phyloP scores from a whole-genome alignment of 2,113 vertebrate species.

The Phylloscopus whistleri region DNA sequence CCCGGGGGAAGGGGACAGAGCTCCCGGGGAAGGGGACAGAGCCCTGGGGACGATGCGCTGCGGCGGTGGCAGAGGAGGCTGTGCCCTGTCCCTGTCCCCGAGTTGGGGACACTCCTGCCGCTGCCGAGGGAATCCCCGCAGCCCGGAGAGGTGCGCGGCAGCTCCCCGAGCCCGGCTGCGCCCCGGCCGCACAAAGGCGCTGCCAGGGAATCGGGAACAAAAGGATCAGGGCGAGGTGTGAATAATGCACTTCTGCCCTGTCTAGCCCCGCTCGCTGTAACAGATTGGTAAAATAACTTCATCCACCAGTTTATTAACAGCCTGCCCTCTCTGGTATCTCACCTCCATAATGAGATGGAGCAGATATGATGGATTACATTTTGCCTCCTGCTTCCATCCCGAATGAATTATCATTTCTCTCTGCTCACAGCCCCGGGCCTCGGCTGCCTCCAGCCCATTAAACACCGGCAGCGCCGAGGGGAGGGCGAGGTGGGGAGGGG shows the following conservation, averaged over 20 bases:
- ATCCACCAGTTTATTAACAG: slow-evolving; percentile 69
- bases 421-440: slow-evolving; percentile 2
- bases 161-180: background rate
- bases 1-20: no score
- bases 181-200: background rate
- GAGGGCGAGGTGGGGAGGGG: no score
- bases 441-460: slow-evolving; percentile 57
- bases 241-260: slow-evolving; percentile 50
- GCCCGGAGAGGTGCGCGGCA: accelerated
- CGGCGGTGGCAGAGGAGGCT: accelerated
- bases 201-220: slow-evolving; percentile 13
- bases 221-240: slow-evolving; percentile 50
- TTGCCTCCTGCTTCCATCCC: slow-evolving; percentile 60
- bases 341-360: slow-evolving; percentile 75
- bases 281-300: slow-evolving; percentile 62
- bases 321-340: slow-evolving; percentile 70
- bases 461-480: no score
- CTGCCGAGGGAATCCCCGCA: accelerated
- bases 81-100: background rate
- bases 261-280: background rate
- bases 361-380: slow-evolving; percentile 71
- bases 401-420: slow-evolving; percentile 70
- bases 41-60: background rate
- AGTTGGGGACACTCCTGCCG: background rate
- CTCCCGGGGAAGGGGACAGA: no score